phyloP scores from a whole-genome alignment of 30 jellyfish, hydroid and myxozoan genomes.

The Aurelia aurita region DNA sequence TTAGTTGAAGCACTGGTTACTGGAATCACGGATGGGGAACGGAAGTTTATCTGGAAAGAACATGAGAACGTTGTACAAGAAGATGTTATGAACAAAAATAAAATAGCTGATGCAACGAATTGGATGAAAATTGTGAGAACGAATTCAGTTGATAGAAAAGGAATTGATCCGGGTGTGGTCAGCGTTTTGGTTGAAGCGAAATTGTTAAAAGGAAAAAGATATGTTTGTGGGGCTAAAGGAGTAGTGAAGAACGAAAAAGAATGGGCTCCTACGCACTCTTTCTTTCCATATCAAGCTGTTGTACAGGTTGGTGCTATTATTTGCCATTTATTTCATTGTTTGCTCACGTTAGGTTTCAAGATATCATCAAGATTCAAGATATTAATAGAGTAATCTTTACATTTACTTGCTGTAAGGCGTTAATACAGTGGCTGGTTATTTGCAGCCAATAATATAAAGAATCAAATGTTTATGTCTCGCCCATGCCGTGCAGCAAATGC shows the following conservation, averaged over 20 bases:
- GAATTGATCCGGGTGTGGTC: conserved; percentile 88
- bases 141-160: conserved; percentile 54
- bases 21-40: conserved; percentile 57
- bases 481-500: no score
- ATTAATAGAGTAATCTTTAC: no score
- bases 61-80: conserved; percentile 31
- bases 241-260: conserved; percentile 70
- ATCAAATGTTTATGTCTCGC: no score
- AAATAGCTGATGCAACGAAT: conserved; percentile 8
- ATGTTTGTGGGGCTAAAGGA: conserved; percentile 76
- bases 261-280: conserved; percentile 72
- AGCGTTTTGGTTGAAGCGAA: conserved; percentile 87
- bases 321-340: no score
- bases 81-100: conserved; percentile 38
- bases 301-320: conserved; percentile 65
- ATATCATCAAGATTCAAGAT: no score
- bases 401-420: no score
- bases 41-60: conserved; percentile 34
- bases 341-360: no score
- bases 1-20: conserved; percentile 90
- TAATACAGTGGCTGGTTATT: no score
- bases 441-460: no score
- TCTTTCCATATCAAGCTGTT: conserved; percentile 74
- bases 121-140: conserved; percentile 59
- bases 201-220: conserved; percentile 81